Percentiles rank a stretch among this genome's conserved stretches.
These are phyloP conservation scores for Sphenodon punctatus DNA, from an alignment of 2,797 vertebrate species.

Conservation along the genomic window DNA sequence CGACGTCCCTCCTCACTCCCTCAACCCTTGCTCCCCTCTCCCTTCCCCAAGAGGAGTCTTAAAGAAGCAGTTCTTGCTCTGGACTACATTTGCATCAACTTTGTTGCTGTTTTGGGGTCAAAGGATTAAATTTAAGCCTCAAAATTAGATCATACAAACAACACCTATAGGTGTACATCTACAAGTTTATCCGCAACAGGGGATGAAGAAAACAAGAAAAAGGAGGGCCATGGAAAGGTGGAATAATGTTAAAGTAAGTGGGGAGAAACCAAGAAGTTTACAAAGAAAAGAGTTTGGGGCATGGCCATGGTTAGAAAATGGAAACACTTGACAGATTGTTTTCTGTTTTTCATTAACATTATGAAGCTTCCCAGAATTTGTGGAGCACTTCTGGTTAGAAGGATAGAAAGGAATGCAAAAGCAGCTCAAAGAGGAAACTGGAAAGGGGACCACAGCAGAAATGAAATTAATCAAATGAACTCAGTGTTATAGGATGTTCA, in stretches of 20 bases:
- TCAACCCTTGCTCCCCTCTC: no score
- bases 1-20: no score
- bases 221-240: not conserved
- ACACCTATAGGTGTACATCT: no score
- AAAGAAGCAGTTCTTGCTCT: no score
- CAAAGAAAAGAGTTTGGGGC: slow-evolving; percentile 10
- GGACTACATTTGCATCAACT: no score
- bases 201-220: slow-evolving; percentile 1
- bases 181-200: not conserved
- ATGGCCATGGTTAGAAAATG: slow-evolving; percentile 54
- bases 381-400: slow-evolving; percentile 66
- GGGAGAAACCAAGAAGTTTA: slow-evolving; percentile 10
- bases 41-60: no score
- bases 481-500: slow-evolving; percentile 18
- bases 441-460: slow-evolving; percentile 17
- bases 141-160: no score
- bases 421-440: slow-evolving; percentile 47
- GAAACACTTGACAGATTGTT: slow-evolving; percentile 40
- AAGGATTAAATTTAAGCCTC: no score
- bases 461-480: slow-evolving; percentile 22
- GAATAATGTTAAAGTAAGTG: not conserved
- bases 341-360: slow-evolving; percentile 62
- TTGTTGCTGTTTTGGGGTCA: no score
- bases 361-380: slow-evolving; percentile 60
- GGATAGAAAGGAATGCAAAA: slow-evolving; percentile 53